Evolutionary conservation across 2,113 vertebrate genomes (phyloP), one percentile per base, ranked within the genome.

Genomic region (Silurus asotus): DNA sequence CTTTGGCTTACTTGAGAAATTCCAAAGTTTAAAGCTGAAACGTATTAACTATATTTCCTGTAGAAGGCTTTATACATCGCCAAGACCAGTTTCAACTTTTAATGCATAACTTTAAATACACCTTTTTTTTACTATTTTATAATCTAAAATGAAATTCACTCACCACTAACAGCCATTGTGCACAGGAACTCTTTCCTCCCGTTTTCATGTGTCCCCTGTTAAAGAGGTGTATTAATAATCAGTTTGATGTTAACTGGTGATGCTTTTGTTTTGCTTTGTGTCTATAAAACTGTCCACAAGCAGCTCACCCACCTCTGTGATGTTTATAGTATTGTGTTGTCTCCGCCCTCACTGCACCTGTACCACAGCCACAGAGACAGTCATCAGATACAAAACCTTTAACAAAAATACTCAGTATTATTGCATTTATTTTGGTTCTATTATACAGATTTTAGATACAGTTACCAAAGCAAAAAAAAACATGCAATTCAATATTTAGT

Each of bases 301-400:
- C 69, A 75, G 64, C 20, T 81, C 67, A 82, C 58, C 79, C 85
- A 82, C 25, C 25, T 45, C n/a, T 58, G 6, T 25, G 17, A 62
- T 86, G 85, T 64, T 86, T 82, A 86, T 64, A 82, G 69, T 75
- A 23, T 64, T 59, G 25, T 23, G 69, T 8, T 51, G 64, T 64
- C 37, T 55, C 51, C 53, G 8, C 49, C 55, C 37, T 58, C 14
- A 51, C 51, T 61, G 19, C 72, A 11, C 65, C 56, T 53, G n/a
- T 55, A 10, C 56, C 25, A 23, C 59, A 78, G 28, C 4, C 23
- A 25, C 55, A 45, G 75, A 69, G 25, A 85, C 58, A 65, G 45
- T 86, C 77, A 80, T 61, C 37, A 58, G 15, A 51, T 5, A 17
- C 65, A 56, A 72, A 64, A n/a, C 15, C 25, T 79, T 77, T 37